Evolutionary conservation across 2,113 vertebrate genomes (phyloP), one percentile per base, ranked within the genome.

Genomic region (Rhipidura dahli): DNA sequence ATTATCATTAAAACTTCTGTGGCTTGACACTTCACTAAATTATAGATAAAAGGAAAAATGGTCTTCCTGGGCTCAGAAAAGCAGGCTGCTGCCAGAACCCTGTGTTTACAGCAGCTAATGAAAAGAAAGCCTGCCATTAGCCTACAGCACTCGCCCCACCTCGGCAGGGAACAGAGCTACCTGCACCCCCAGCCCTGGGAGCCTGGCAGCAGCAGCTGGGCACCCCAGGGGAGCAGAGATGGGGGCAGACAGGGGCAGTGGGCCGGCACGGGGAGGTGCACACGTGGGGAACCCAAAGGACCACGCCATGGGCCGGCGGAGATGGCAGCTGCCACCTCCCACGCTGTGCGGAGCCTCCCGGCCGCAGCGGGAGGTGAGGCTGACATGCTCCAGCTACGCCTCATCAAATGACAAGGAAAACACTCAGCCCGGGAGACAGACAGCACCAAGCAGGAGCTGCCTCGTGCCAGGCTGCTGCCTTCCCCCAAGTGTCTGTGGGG

Each of bases 31-130:
- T 93, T 90, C 53, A 87, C 92, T 95, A 82, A 96, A 92, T 93
- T 96, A 97, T 93, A 95, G 90, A 96, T 97, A 89, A 95, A 96
- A 96, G 93, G 92, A 92, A 93, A 95, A 94, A 89, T 81, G 64
- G 47, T 93, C 90, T 95, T 96, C 76, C 80, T 68, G 57, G 79
- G 83, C 80, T 95, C 56, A 75, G 88, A 64, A 79, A 92, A 90
- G 76, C 80, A 90, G 69, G 49, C 51, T 92, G 88, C 88, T 90
- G 86, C 90, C 90, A 89, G 76, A 75, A 56, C 87, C 45, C 61
- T 28, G 64, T 87, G 76, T 93, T 96, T 95, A 92, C 69, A 89
- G 64, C 90, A 89, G 51, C 71, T 93, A 96, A 96, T 89, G 85
- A 89, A 95, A 81, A 86, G 92, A 35, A 86, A 90, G 40, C 7